These are phyloP conservation scores for Linyphia triangularis DNA, from an alignment of 2,888 invertebrate genomes.

Conservation along the genomic window DNA sequence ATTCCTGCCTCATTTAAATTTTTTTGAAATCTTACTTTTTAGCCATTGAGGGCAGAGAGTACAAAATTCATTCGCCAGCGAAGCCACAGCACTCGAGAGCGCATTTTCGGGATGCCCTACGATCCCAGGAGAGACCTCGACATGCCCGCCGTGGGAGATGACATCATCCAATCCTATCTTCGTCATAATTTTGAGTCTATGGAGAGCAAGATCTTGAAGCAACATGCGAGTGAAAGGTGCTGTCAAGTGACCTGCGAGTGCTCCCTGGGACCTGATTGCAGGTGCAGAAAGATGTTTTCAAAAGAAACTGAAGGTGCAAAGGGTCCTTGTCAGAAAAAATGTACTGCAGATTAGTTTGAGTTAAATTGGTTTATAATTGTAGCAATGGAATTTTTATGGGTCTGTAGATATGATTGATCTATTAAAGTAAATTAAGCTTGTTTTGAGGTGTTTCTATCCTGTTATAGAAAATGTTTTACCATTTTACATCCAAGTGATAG, in stretches of 20 bases:
- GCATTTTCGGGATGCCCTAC: constrained; percentile 60
- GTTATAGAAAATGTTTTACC: no score
- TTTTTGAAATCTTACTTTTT: background rate
- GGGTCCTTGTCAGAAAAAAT: no score
- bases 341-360: no score
- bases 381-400: no score
- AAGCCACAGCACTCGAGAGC: constrained; percentile 38
- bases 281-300: constrained; percentile 11
- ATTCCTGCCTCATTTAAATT: no score
- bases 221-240: constrained; percentile 10
- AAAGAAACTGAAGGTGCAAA: no score
- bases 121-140: constrained; percentile 50
- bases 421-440: no score
- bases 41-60: constrained; percentile 15
- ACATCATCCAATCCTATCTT: constrained; percentile 11
- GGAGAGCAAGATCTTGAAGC: background rate
- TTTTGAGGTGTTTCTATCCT: no score
- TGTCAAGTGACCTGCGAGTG: constrained; percentile 39
- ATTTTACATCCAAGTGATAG: no score
- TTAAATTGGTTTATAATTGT: no score
- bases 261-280: constrained; percentile 7
- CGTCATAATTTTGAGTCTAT: constrained; percentile 3
- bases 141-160: constrained; percentile 2
- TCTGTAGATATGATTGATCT: no score
- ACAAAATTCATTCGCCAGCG: background rate